These are phyloP conservation scores for Drosophila kepulauana DNA, from an alignment of 1,140 invertebrate genomes.

Conservation along the genomic window DNA sequence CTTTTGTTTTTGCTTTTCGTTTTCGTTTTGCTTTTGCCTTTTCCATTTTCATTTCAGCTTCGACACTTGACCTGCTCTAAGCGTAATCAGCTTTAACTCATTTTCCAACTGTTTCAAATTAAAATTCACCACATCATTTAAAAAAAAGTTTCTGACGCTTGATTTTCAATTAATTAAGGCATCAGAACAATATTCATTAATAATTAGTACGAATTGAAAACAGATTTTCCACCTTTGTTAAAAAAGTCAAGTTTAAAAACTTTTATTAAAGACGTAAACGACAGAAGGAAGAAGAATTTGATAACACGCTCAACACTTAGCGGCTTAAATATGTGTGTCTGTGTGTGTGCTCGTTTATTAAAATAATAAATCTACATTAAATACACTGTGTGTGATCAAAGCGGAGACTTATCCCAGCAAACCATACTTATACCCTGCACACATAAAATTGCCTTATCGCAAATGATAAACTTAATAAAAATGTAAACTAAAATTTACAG, in stretches of 20 bases:
- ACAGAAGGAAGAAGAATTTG: constrained; percentile 19
- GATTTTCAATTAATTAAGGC: too few relatives aligned
- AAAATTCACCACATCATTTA: too few relatives aligned
- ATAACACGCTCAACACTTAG: constrained; percentile 65
- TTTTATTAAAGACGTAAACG: not conserved
- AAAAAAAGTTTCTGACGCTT: too few relatives aligned
- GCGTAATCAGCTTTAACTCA: constrained; percentile 59
- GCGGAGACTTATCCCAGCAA: constrained; percentile 27
- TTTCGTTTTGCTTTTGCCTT: not conserved
- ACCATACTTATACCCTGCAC: constrained; percentile 30
- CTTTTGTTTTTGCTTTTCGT: not conserved
- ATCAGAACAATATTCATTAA: too few relatives aligned
- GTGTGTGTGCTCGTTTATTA: constrained; percentile 61
- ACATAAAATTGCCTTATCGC: not conserved
- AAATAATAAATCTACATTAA: constrained; percentile 82
- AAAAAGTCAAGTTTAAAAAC: not conserved
- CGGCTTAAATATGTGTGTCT: constrained; percentile 39
- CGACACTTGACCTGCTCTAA: constrained; percentile 67
- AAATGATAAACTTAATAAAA: too few relatives aligned
- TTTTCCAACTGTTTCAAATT: constrained; percentile 29
- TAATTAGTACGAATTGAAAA: not conserved
- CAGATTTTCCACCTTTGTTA: not conserved
- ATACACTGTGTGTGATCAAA: constrained; percentile 34
- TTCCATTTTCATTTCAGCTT: constrained; percentile 46
- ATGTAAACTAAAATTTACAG: too few relatives aligned